phyloP scores from a whole-genome alignment of 2,113 vertebrate genomes.

The Cariama cristata region DNA sequence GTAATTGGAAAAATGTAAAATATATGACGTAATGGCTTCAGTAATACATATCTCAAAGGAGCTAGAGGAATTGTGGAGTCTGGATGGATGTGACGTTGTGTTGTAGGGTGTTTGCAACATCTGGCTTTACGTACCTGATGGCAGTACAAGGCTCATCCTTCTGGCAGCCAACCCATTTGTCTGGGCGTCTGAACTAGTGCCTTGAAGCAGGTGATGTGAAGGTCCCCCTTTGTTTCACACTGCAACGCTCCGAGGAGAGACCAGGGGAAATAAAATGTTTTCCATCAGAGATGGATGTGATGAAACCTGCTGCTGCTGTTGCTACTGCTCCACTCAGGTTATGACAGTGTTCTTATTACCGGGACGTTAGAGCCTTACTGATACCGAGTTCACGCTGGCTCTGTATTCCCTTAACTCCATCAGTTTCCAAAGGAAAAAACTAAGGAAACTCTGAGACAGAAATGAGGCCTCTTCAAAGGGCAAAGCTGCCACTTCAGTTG shows the following conservation, averaged over 20 bases:
- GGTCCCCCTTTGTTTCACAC: neutral
- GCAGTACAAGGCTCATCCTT: neutral
- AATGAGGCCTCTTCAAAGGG: slow-evolving; percentile 20
- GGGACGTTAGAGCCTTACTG: neutral
- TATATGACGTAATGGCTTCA: neutral
- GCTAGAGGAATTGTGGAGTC: neutral
- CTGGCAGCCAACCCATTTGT: neutral
- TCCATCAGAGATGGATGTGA: neutral
- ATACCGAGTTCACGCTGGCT: neutral
- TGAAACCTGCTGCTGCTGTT: neutral
- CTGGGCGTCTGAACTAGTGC: neutral
- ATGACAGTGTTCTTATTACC: neutral
- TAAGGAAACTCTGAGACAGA: neutral
- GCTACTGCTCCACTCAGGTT: neutral
- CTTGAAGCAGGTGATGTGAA: neutral
- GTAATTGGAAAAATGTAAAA: neutral
- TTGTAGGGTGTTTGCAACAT: neutral
- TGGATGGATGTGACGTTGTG: neutral
- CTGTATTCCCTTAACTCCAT: neutral
- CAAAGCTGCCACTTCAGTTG: neutral
- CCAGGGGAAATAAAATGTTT: neutral
- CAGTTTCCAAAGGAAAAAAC: neutral
- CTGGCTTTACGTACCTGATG: neutral
- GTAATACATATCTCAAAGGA: neutral
- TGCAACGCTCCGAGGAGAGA: neutral